Evolutionary conservation across 2,888 invertebrate species (phyloP), one percentile per base, ranked within the genome.

Genomic region (Drosophila pseudotalamancana): DNA sequence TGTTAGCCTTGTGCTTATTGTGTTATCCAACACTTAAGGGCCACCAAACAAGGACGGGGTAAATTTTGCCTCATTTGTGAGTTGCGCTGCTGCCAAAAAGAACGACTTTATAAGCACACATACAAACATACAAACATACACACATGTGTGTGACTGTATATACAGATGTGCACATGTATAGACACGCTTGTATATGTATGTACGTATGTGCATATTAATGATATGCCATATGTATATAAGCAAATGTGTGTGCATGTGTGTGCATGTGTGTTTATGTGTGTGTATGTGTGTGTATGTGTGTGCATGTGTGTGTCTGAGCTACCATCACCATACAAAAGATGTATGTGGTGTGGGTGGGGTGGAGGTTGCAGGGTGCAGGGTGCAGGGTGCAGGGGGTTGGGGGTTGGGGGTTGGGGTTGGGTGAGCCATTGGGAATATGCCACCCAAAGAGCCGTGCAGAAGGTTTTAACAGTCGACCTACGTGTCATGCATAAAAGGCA

Each of bases 401-500:
- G 8, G 18, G n/a, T 0, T 25, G 16, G n/a, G 1, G 14, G 1
- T 1, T 43, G 43, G 37, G 51, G 9, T 6, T 53, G 70, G 37
- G 12, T 6, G 45, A 9, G 19, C 9, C 31, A 14, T 29, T 46
- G 46, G 31, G 46, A 21, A 21, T 45, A 25, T 14, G 32, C 34
- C 25, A 48, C 32, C 21, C 45, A 55, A 62, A 53, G 48, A 35
- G 27, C 39, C 35, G 39, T 23, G 71, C 37, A 31, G 64, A 51
- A 65, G 60, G 60, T 61, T 66, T 65, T 72, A 53, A 60, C 66
- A 72, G 66, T 39, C 69, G 65, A 51, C 48, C 72, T 60, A 70
- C 70, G 70, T 70, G 70, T 72, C 56, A 39, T 53, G 53, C 72
- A 72, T 72, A 72, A 67, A 67, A 67, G 72, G 37, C 67, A 62